Conservation (phyloP, 2,888 invertebrate genomes). For the Pomacea canaliculata region DNA sequence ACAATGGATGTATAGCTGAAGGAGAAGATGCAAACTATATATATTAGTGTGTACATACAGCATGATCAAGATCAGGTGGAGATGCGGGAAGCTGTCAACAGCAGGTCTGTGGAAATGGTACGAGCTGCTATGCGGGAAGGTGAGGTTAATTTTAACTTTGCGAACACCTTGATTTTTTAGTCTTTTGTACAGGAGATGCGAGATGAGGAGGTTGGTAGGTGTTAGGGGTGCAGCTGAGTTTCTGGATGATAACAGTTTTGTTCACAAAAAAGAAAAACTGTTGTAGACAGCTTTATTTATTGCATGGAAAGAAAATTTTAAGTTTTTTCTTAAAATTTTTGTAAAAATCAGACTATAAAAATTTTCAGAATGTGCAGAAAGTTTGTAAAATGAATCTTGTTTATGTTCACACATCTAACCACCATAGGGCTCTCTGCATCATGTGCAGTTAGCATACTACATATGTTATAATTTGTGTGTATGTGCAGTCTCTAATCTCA, state of each 20-base stretch:
- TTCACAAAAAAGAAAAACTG: no score
- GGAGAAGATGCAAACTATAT: not conserved
- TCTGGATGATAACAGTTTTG: no score
- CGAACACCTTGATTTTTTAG: not conserved
- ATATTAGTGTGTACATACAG: slow-evolving; percentile 4
- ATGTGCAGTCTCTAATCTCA: slow-evolving; percentile 64
- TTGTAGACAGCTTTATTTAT: no score
- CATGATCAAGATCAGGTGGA: slow-evolving; percentile 33
- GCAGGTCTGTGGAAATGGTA: slow-evolving; percentile 80
- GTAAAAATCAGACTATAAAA: no score
- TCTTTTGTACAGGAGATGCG: not conserved
- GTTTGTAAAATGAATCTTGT: no score
- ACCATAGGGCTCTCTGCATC: no score
- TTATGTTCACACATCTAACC: no score
- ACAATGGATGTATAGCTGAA: not conserved
- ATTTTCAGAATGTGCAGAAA: no score
- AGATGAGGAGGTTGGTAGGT: not conserved
- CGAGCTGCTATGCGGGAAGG: slow-evolving; percentile 80
- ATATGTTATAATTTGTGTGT: not conserved
- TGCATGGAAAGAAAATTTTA: no score
- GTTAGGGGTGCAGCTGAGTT: not conserved
- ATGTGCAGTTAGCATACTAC: no score
- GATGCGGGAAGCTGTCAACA: slow-evolving; percentile 18
- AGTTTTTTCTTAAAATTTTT: no score
- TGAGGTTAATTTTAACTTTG: slow-evolving; percentile 25